Evolutionary conservation across 2,888 invertebrate species (phyloP).

Genomic region (Metellina segmentata): DNA sequence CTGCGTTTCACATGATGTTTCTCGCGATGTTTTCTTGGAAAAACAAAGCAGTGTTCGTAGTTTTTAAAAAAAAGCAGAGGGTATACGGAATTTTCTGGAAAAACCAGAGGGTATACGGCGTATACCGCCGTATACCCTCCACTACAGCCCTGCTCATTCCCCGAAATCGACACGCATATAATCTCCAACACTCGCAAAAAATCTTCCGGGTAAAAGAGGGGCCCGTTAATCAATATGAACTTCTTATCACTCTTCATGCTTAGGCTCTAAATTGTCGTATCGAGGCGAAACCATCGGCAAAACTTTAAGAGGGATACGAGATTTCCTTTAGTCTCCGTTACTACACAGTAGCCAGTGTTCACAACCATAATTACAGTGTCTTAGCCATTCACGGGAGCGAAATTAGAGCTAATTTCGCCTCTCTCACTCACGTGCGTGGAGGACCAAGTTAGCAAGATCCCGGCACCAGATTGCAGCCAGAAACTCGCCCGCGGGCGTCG

Average conservation of each 20-base stretch:
- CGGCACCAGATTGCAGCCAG: constrained; percentile 12
- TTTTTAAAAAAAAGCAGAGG: too few relatives aligned
- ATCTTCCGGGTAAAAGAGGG: neutral
- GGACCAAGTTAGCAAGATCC: constrained; percentile 38
- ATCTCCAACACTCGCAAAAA: neutral
- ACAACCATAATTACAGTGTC: constrained; percentile 64
- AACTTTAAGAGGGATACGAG: neutral
- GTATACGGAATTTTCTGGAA: too few relatives aligned
- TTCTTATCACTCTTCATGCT: constrained; percentile 9
- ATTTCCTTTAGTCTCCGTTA: neutral
- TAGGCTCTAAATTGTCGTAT: constrained; percentile 41
- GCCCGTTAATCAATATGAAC: neutral
- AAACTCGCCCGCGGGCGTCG: neutral
- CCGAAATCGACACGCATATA: neutral
- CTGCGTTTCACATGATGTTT: too few relatives aligned
- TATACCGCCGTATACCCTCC: too few relatives aligned
- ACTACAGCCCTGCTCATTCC: too few relatives aligned
- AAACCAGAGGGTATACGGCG: too few relatives aligned
- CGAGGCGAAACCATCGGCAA: neutral
- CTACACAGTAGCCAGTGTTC: constrained; percentile 66
- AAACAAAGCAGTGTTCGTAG: too few relatives aligned
- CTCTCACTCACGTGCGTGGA: constrained; percentile 55
- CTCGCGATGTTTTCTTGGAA: too few relatives aligned
- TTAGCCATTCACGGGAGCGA: constrained; percentile 10
- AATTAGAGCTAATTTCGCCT: constrained; percentile 47